These are phyloP conservation scores for Lasioglossum calceatum DNA, from an alignment of 2,888 invertebrate species.

Conservation along the genomic window DNA sequence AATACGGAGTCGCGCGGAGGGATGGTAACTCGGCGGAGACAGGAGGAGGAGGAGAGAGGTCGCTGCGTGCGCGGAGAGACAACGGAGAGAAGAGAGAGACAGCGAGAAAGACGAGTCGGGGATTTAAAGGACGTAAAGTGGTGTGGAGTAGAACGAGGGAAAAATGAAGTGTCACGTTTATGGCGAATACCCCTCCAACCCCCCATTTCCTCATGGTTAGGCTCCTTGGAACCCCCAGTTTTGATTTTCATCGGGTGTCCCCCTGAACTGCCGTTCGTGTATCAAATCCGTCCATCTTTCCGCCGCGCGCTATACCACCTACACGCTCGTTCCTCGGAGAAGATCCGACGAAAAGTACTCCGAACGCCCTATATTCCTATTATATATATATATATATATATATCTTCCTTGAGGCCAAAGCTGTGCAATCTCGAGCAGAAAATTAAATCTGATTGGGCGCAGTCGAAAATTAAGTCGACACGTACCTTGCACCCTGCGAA, in stretches of 20 bases:
- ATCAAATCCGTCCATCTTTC: conserved; percentile 48
- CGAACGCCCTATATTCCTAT: conserved; percentile 8
- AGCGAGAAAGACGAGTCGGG: conserved; percentile 10
- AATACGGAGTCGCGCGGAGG: conserved; percentile 75
- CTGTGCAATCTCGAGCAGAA: conserved; percentile 22
- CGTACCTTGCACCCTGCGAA: background rate
- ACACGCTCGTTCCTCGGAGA: background rate
- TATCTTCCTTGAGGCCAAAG: background rate
- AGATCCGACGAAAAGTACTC: conserved; percentile 13
- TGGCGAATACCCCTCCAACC: conserved; percentile 7
- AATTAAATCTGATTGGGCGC: conserved; percentile 45
- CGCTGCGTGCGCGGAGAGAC: conserved; percentile 17
- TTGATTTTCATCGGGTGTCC: conserved; percentile 64
- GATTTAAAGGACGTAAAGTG: conserved; percentile 52
- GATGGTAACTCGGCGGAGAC: conserved; percentile 11
- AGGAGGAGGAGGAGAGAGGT: conserved; percentile 11
- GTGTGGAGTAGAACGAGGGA: conserved; percentile 35
- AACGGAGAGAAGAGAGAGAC: background rate
- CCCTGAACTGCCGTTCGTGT: conserved; percentile 30
- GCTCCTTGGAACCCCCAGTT: conserved; percentile 35
- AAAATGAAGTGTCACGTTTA: conserved; percentile 63
- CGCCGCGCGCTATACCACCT: background rate
- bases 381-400: conserved; percentile 4
- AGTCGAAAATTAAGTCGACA: conserved; percentile 40
- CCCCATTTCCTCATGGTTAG: background rate